Percentiles rank a stretch among this genome's conserved stretches.
Evolutionary conservation across 2,888 invertebrate species (phyloP).

Genomic region (Drosophila melanosoma): DNA sequence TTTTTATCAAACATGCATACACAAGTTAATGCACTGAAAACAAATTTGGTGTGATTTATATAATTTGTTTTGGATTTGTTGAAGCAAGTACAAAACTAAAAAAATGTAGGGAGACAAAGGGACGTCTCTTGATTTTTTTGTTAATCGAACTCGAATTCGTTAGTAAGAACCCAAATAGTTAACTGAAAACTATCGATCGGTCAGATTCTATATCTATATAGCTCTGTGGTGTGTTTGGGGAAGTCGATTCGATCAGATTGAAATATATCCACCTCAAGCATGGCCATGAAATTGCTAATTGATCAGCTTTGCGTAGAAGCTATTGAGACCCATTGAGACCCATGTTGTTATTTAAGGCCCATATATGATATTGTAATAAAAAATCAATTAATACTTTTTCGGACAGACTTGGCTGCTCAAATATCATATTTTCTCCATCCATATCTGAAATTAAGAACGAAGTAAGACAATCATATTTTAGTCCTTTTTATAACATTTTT

Average conservation of each 20-base stretch:
- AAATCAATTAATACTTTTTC: neutral
- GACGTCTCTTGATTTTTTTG: too few relatives aligned
- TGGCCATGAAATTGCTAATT: neutral
- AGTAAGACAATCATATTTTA: neutral
- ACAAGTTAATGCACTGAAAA: neutral
- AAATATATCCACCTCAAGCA: neutral
- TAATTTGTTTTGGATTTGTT: neutral
- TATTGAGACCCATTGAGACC: conserved; percentile 1
- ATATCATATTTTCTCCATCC: neutral
- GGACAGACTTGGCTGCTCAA: neutral
- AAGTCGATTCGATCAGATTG: neutral
- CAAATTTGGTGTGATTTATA: neutral
- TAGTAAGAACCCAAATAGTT: neutral
- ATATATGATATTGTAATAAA: conserved; percentile 6
- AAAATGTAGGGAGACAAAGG: neutral
- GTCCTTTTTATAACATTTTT: neutral
- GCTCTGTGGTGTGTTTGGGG: neutral
- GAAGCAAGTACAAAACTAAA: neutral
- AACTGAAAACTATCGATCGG: neutral
- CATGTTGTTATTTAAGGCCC: conserved; percentile 3
- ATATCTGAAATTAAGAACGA: neutral
- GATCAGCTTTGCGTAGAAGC: neutral
- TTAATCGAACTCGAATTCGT: too few relatives aligned
- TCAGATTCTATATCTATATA: neutral
- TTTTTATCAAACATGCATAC: neutral